Percentiles rank a stretch among this genome's conserved stretches.
phyloP scores from a whole-genome alignment of 2,113 vertebrate genomes.

The Tupaia tana region DNA sequence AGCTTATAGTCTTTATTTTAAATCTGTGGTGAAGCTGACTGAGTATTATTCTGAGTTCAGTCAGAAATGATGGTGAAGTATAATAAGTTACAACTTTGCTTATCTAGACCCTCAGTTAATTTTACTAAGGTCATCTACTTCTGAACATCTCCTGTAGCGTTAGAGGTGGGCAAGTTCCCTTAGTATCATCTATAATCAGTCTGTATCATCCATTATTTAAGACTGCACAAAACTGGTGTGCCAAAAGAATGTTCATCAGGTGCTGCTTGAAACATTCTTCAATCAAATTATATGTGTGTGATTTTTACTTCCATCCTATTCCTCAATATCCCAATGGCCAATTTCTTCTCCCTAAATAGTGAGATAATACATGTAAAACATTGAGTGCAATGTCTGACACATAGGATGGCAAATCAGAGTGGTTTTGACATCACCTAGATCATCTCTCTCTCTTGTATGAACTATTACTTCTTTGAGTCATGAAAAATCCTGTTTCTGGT shows the following conservation, averaged over 20 bases:
- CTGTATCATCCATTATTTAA: conserved; percentile 7
- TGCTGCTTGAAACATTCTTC: not conserved
- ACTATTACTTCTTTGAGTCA: not conserved
- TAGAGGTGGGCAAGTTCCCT: not conserved
- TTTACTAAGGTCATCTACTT: not conserved
- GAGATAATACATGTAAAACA: not conserved
- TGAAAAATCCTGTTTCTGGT: not conserved
- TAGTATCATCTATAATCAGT: not conserved
- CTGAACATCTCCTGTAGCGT: not conserved
- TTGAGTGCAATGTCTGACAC: not conserved
- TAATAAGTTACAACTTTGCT: not conserved
- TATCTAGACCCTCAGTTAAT: not conserved
- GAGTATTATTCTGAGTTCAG: not conserved
- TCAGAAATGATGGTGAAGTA: not conserved
- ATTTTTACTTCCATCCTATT: not conserved
- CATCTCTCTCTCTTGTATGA: conserved; percentile 1
- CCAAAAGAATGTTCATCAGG: not conserved
- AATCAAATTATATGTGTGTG: not conserved
- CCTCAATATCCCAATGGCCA: not conserved
- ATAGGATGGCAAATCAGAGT: not conserved
- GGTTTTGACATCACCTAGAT: not conserved
- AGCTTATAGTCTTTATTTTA: not conserved
- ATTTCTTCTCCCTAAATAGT: not conserved
- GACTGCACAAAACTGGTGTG: not conserved
- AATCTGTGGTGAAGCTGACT: not conserved